These are phyloP conservation scores for Eristalis intricaria DNA, from an alignment of 2,888 invertebrate genomes.

Conservation along the genomic window DNA sequence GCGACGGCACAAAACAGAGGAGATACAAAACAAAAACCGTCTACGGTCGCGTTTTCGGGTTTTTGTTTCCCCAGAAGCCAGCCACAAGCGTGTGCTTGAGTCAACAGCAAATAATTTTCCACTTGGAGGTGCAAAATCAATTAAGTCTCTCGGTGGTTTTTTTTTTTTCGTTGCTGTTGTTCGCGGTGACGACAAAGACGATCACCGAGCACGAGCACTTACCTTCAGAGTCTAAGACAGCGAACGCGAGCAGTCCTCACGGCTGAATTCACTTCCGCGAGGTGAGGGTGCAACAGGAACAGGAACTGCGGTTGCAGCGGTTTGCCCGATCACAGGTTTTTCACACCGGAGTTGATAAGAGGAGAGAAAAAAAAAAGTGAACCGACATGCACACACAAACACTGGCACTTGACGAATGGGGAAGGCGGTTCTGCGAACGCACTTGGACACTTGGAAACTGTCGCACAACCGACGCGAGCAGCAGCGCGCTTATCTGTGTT, in stretches of 20 bases:
- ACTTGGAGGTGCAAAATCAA: conserved; percentile 31
- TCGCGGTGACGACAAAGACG: not conserved
- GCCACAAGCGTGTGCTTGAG: not conserved
- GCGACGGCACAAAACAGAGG: not conserved
- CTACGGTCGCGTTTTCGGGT: not conserved
- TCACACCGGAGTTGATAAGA: not conserved
- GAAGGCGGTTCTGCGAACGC: not conserved
- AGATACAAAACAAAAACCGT: not conserved
- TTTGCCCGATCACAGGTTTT: not conserved
- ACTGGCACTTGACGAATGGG: not conserved
- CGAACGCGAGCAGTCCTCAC: not conserved
- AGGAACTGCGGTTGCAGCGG: not conserved
- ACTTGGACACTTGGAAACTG: not conserved
- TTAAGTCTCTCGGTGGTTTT: not conserved
- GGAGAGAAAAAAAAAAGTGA: not conserved
- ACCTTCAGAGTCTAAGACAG: not conserved
- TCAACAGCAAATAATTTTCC: conserved; percentile 7
- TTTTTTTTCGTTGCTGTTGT: not conserved
- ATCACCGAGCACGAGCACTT: not conserved
- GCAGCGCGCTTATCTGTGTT: not conserved
- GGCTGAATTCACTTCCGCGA: not conserved
- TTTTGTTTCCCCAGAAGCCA: not conserved
- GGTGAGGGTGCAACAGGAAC: not conserved
- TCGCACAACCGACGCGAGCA: not conserved
- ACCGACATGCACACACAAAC: not conserved